phyloP scores from a whole-genome alignment of 2,113 vertebrate species.

The Salvator merianae region DNA sequence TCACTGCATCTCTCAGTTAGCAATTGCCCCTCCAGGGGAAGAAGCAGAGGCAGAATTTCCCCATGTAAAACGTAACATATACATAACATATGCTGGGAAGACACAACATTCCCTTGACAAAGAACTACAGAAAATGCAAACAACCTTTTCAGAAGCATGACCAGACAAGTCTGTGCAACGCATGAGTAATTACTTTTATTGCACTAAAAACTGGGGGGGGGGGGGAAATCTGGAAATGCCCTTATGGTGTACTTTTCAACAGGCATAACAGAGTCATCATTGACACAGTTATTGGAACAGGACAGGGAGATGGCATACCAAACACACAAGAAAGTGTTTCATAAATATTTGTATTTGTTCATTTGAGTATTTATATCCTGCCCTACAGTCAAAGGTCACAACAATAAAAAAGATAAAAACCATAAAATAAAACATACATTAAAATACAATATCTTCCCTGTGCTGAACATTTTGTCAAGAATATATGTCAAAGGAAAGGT shows the following conservation, averaged over 20 bases:
- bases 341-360: too few relatives aligned
- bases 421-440: too few relatives aligned
- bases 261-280: background rate
- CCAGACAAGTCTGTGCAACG: background rate
- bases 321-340: too few relatives aligned
- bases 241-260: background rate
- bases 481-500: too few relatives aligned
- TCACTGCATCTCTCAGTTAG: background rate
- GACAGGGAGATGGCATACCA: too few relatives aligned
- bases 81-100: background rate
- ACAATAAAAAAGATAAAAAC: too few relatives aligned
- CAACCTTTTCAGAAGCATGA: background rate
- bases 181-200: constrained; percentile 2
- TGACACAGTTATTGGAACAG: background rate
- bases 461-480: too few relatives aligned
- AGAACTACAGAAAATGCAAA: background rate
- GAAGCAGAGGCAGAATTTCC: too few relatives aligned
- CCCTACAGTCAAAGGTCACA: too few relatives aligned
- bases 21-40: background rate
- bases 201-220: too few relatives aligned
- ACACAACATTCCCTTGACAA: background rate
- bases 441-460: too few relatives aligned
- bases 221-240: background rate
- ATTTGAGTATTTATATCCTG: too few relatives aligned
- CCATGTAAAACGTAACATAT: background rate